A percentile compares a stretch with the other conserved stretches of the same genome.
Conservation (phyloP, 2,888 invertebrate species). For the Cylloceria caligata region DNA sequence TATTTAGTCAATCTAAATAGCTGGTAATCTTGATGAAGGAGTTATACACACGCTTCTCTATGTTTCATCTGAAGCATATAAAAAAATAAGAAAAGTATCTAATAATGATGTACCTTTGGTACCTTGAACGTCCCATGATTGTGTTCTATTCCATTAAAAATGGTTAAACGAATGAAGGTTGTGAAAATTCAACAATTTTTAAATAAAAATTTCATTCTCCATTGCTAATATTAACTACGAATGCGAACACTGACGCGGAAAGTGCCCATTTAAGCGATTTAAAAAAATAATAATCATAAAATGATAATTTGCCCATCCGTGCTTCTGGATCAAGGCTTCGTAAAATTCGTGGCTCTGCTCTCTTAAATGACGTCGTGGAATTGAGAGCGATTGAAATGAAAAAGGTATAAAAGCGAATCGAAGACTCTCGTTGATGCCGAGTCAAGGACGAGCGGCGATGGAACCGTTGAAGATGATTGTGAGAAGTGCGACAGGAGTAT, state of each 20-base stretch:
- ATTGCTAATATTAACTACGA: not conserved
- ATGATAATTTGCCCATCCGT: not conserved
- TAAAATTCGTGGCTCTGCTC: not conserved
- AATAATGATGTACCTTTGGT: too few species aligned
- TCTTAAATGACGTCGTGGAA: not conserved
- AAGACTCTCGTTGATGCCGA: conserved; percentile 33
- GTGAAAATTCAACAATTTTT: too few species aligned
- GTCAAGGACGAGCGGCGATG: conserved; percentile 27
- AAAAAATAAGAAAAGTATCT: too few species aligned
- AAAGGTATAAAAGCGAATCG: conserved; percentile 30
- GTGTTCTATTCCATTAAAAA: too few species aligned
- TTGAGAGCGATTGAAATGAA: not conserved
- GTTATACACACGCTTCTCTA: too few species aligned
- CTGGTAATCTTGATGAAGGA: too few species aligned
- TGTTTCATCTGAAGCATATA: too few species aligned
- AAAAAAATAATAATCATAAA: not conserved
- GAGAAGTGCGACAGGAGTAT: conserved; percentile 26
- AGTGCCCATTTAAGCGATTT: too few species aligned
- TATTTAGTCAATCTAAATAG: too few species aligned
- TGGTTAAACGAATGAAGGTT: too few species aligned
- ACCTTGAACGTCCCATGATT: too few species aligned
- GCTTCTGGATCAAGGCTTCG: not conserved
- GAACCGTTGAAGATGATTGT: conserved; percentile 34
- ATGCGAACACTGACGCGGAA: not conserved
- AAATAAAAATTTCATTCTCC: not conserved